These are phyloP conservation scores for Semnornis frantzii DNA, from an alignment of 2,113 vertebrate genomes.

Conservation along the genomic window DNA sequence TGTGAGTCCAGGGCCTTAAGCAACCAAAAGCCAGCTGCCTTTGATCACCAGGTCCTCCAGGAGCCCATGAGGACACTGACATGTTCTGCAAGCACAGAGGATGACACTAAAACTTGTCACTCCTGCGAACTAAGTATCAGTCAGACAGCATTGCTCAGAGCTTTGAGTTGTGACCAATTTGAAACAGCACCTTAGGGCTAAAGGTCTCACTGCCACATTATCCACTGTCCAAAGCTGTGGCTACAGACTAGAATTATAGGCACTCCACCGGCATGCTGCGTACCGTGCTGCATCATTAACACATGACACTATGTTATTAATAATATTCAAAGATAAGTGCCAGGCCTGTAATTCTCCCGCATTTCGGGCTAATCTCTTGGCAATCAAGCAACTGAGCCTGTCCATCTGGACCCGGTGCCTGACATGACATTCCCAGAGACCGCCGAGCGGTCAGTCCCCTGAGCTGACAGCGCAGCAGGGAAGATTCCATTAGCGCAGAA, in stretches of 20 bases:
- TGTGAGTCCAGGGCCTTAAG: background rate
- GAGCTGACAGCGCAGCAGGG: slow-evolving; percentile 1
- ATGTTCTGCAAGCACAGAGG: background rate
- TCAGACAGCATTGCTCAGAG: background rate
- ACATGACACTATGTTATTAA: background rate
- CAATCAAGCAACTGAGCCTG: background rate
- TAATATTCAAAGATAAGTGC: background rate
- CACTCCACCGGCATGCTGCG: background rate
- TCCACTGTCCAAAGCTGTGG: background rate
- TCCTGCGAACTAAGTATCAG: background rate
- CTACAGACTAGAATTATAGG: background rate
- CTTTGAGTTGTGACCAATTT: background rate
- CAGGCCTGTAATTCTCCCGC: slow-evolving; percentile 3
- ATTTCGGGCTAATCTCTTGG: background rate
- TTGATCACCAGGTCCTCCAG: background rate
- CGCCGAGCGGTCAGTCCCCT: background rate
- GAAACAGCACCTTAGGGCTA: background rate
- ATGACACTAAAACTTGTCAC: background rate
- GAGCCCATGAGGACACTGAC: background rate
- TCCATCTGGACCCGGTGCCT: background rate
- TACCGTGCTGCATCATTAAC: background rate
- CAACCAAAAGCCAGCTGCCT: background rate
- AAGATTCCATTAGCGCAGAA: background rate
- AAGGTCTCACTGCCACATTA: background rate
- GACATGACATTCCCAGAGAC: background rate